Percentiles rank a stretch among this genome's conserved stretches.
phyloP scores from a whole-genome alignment of 2,113 vertebrate species.

The Vulpes lagopus region DNA sequence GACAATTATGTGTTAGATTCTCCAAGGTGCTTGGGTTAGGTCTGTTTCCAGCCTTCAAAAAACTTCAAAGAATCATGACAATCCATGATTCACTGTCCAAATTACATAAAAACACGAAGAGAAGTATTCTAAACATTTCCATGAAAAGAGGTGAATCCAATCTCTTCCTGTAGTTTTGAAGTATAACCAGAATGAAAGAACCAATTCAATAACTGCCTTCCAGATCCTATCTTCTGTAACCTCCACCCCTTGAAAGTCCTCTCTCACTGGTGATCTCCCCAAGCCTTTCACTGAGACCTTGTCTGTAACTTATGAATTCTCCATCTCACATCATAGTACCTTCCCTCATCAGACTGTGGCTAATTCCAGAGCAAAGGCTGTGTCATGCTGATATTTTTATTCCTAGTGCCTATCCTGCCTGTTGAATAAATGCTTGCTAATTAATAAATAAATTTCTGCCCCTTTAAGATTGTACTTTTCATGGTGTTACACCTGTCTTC shows the following conservation, averaged over 20 bases:
- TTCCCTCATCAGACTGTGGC: background rate
- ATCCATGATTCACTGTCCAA: background rate
- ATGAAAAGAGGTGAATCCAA: background rate
- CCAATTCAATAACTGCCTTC: background rate
- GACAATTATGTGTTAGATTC: background rate
- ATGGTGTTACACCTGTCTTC: background rate
- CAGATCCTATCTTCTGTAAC: background rate
- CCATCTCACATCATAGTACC: background rate
- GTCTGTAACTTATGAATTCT: background rate
- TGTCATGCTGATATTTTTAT: background rate
- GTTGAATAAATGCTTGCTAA: slow-evolving; percentile 16
- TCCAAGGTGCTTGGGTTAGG: background rate
- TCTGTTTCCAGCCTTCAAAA: slow-evolving; percentile 26
- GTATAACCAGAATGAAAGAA: background rate
- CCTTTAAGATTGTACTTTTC: slow-evolving; percentile 52
- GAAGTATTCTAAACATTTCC: slow-evolving; percentile 39
- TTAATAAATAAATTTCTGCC: slow-evolving; percentile 39
- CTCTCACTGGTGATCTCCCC: background rate
- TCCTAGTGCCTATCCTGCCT: background rate
- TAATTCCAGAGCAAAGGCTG: background rate
- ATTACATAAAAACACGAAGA: background rate
- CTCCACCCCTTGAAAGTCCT: background rate
- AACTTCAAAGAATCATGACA: background rate
- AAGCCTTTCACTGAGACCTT: background rate
- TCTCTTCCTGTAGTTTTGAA: background rate